These are phyloP conservation scores for Hippocampus mohnikei DNA, from an alignment of 2,113 vertebrate species.

Conservation along the genomic window DNA sequence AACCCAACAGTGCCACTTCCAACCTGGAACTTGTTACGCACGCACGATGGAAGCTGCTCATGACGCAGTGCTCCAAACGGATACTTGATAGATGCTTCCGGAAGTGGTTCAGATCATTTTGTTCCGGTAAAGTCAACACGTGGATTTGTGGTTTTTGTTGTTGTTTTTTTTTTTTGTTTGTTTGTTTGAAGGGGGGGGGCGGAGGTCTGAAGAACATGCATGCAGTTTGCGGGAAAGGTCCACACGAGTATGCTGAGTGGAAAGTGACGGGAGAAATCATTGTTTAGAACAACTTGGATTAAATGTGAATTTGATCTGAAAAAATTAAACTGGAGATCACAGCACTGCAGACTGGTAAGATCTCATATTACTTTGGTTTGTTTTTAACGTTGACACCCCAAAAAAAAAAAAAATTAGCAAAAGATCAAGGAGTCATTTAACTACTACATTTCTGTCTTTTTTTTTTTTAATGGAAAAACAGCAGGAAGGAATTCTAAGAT, in stretches of 20 bases:
- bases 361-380: not conserved
- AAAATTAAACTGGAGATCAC: constrained; percentile 24
- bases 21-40: constrained; percentile 39
- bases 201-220: constrained; percentile 15
- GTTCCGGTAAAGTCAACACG: not conserved
- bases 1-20: constrained; percentile 61
- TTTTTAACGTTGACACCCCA: not conserved
- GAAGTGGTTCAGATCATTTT: constrained; percentile 19
- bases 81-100: constrained; percentile 9
- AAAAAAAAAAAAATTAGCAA: not conserved
- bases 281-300: constrained; percentile 34
- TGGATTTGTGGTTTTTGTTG: not conserved
- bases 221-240: constrained; percentile 9
- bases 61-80: constrained; percentile 5
- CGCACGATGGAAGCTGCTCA: constrained; percentile 7
- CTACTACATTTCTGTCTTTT: no score
- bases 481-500: no score
- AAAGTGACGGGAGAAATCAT: constrained; percentile 8
- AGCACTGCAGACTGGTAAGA: constrained; percentile 58
- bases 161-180: not conserved
- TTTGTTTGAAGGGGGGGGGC: not conserved
- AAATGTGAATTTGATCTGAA: constrained; percentile 24
- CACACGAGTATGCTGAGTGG: constrained; percentile 37
- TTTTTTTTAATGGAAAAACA: no score
- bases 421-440: no score